A percentile compares a stretch with the other conserved stretches of the same genome.
These are phyloP conservation scores for Notarius quadriscutis DNA, from an alignment of 2,113 vertebrate species.

Conservation along the genomic window DNA sequence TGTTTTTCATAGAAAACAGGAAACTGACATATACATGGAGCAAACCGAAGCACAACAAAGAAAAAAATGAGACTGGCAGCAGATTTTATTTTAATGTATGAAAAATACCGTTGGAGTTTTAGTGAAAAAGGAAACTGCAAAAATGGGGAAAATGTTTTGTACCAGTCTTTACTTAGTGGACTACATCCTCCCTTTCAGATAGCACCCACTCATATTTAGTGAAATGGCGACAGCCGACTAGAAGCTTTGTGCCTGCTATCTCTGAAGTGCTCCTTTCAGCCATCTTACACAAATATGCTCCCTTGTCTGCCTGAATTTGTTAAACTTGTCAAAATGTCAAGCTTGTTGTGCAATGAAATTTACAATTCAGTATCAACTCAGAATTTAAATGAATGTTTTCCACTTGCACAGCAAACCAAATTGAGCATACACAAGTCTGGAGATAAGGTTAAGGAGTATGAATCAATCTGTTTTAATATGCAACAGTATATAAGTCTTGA, in stretches of 20 bases:
- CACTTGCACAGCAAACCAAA: conserved; percentile 4
- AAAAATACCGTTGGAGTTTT: background rate
- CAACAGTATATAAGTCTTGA: background rate
- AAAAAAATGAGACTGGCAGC: background rate
- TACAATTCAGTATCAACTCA: conserved; percentile 32
- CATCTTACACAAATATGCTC: conserved; percentile 29
- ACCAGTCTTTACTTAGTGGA: background rate
- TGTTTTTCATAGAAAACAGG: background rate
- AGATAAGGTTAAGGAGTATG: background rate
- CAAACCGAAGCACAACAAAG: background rate
- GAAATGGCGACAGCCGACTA: conserved; percentile 20
- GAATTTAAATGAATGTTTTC: conserved; percentile 30
- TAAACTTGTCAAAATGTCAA: conserved; percentile 46
- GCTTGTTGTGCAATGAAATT: conserved; percentile 38
- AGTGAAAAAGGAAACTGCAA: background rate
- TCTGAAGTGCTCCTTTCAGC: conserved; percentile 43
- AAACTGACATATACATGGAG: background rate
- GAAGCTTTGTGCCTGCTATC: background rate
- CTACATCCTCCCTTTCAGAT: background rate
- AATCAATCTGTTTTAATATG: background rate
- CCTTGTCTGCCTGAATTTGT: conserved; percentile 34
- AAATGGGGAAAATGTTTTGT: background rate
- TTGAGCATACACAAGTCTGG: conserved; percentile 3
- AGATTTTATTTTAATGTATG: background rate
- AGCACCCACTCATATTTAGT: conserved; percentile 17